Evolutionary conservation across 2,797 vertebrate species (phyloP), one percentile per base, ranked within the genome.

Genomic region (Paramormyrops hopkinsi): DNA sequence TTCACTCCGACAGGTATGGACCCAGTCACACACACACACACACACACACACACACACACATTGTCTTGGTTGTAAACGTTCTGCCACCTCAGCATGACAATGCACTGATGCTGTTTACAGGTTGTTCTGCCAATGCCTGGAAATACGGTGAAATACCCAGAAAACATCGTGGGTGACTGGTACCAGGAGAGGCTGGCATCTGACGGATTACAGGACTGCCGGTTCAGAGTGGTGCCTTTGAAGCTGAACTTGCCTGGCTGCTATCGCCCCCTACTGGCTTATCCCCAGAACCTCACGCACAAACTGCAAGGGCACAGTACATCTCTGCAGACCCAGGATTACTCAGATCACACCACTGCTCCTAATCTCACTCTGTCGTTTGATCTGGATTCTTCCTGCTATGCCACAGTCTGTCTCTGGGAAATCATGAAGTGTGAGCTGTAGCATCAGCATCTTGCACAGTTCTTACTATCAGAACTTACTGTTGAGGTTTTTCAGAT

Each of bases 51-150:
- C 4, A 46, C 44, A n/a, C 11, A 12, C 82, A 25, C 0, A 0
- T 83, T n/a, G 4, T 44, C 46, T n/a, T 50, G 44, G 22, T n/a
- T 19, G 12, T 14, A 37, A 56, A 56, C 8, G 19, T 22, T 41
- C 48, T 6, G 19, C 46, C 82, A 29, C 44, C 22, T 65, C 29
- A 46, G 3, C 41, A 25, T 51, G n/a, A 51, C 46, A 5, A 4
- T 14, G 12, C 51, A 29, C 41, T 4, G 8, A n/a, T 33, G 1
- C 90, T 29, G 62, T 7, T 0, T 29, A 91, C 90, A 99, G 98
- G 97, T 99, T n/a, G 94, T 99, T 91, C 96, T 99, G 65, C 98
- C 98, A 0, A 97, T 99, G 96, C 97, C 96, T 86, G 98, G 98
- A 56, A 97, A 98, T 92, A 98, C 94, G 0, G 94, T 98, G 90